Evolutionary conservation across 92 coral and sea anemone genomes (phyloP).

Genomic region (Chrysogorgia sp.): DNA sequence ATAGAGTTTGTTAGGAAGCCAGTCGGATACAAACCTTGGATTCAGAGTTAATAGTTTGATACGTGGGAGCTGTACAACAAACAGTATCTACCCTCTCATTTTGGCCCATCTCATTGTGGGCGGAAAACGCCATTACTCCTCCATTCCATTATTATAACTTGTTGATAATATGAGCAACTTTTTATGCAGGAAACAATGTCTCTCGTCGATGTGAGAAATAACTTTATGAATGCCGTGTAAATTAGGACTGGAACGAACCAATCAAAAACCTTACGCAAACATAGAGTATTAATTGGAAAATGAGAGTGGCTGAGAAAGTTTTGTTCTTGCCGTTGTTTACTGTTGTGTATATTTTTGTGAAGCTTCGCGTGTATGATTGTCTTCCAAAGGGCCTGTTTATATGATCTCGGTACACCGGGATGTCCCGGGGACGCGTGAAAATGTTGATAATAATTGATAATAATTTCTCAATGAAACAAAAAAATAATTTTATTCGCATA

Average conservation of each 20-base stretch:
- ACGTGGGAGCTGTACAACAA: conserved; percentile 60
- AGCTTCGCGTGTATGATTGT: too few species aligned
- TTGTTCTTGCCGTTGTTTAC: too few species aligned
- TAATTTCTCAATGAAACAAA: too few species aligned
- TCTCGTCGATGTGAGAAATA: conserved; percentile 9
- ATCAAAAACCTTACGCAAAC: not conserved
- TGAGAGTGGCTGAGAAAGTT: not conserved
- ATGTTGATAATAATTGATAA: too few species aligned
- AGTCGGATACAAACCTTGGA: conserved; percentile 44
- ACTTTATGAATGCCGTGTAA: conserved; percentile 2
- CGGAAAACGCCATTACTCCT: conserved; percentile 99
- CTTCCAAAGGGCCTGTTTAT: too few species aligned
- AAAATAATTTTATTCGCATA: too few species aligned
- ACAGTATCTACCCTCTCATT: conserved; percentile 79
- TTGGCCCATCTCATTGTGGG: conserved; percentile 99
- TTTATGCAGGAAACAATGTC: conserved; percentile 13
- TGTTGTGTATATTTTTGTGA: too few species aligned
- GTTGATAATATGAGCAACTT: conserved; percentile 30
- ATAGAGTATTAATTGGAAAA: not conserved
- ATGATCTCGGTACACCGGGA: too few species aligned
- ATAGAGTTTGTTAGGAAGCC: not conserved
- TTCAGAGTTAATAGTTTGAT: conserved; percentile 34
- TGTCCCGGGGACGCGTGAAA: too few species aligned
- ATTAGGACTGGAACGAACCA: conserved; percentile 32
- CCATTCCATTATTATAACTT: conserved; percentile 68